These are phyloP conservation scores for Chloroceryle aenea DNA, from an alignment of 2,113 vertebrate species.

Conservation along the genomic window DNA sequence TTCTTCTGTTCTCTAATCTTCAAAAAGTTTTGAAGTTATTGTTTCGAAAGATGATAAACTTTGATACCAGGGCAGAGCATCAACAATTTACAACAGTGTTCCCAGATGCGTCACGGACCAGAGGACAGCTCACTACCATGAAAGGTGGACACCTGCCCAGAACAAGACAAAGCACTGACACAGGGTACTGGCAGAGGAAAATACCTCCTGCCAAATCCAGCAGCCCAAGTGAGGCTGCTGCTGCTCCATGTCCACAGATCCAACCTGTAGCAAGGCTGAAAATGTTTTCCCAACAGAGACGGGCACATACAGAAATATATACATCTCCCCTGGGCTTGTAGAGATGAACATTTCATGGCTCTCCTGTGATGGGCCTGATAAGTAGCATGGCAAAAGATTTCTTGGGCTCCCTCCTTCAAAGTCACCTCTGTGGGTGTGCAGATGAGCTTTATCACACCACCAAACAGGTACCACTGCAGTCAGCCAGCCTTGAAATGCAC, in stretches of 20 bases:
- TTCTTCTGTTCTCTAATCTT: background rate
- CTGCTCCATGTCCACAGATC: background rate
- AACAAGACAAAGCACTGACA: background rate
- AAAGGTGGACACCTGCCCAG: background rate
- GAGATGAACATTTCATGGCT: background rate
- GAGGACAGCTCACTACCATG: background rate
- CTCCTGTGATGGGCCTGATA: accelerated
- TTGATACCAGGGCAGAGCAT: background rate
- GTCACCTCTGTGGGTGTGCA: accelerated
- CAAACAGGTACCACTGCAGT: background rate
- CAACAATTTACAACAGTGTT: background rate
- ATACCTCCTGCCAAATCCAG: background rate
- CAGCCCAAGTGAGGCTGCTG: background rate
- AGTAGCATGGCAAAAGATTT: background rate
- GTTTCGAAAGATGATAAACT: background rate
- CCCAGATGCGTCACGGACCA: background rate
- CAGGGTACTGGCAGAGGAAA: background rate
- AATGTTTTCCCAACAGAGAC: background rate
- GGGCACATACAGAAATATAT: accelerated
- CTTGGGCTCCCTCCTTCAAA: background rate
- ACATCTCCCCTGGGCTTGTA: background rate
- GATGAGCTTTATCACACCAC: background rate
- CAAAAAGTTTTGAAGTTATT: background rate
- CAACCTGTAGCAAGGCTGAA: background rate
- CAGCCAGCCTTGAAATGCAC: background rate